These are phyloP conservation scores for Sialia sialis DNA, from an alignment of 2,113 vertebrate species.

Conservation along the genomic window DNA sequence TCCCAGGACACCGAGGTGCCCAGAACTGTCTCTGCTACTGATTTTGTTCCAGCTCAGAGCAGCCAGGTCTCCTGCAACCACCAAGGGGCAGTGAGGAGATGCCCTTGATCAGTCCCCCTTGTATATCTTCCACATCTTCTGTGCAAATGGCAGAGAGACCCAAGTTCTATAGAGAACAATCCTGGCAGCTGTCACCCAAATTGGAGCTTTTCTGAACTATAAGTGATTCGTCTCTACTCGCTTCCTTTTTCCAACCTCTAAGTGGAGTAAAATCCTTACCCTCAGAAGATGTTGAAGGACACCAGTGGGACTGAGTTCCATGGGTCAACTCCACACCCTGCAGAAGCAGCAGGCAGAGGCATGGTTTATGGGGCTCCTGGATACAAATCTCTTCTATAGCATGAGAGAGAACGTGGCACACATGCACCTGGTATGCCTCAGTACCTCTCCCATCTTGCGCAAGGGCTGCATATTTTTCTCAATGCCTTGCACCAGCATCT, in stretches of 20 bases:
- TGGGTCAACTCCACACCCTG: fast-evolving
- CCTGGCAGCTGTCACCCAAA: not conserved
- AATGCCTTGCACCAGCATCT: not conserved
- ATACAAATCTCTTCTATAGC: not conserved
- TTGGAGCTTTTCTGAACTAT: not conserved
- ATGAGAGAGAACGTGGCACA: not conserved
- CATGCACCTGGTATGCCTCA: not conserved
- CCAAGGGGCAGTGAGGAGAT: not conserved
- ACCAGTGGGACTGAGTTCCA: not conserved
- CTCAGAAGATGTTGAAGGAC: not conserved
- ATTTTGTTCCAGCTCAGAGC: not conserved
- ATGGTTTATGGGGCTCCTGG: not conserved
- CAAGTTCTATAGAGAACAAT: not conserved
- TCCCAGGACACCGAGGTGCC: not conserved
- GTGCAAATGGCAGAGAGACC: not conserved
- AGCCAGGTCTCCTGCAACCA: not conserved
- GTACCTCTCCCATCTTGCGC: not conserved
- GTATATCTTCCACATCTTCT: not conserved
- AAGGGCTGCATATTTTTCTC: not conserved
- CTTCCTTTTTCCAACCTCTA: not conserved
- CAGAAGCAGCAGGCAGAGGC: not conserved
- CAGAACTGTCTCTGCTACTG: not conserved
- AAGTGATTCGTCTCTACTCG: not conserved
- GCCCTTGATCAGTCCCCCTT: not conserved
- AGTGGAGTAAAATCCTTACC: not conserved